These are phyloP conservation scores for Aegotheles bennettii DNA, from an alignment of 2,113 vertebrate species.

Conservation along the genomic window DNA sequence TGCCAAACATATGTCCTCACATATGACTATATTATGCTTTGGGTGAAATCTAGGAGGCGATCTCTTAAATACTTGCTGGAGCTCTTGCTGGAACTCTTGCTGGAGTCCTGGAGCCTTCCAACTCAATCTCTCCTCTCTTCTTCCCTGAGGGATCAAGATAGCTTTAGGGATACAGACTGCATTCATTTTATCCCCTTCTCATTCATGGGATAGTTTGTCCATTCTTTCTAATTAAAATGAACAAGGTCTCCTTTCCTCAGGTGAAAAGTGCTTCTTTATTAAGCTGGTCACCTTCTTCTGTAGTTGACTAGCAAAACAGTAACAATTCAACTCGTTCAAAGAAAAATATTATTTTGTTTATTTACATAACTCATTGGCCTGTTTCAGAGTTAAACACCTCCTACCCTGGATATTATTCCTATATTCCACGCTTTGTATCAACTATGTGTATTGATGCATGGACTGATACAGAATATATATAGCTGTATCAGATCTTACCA, in stretches of 20 bases:
- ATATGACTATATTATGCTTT: not conserved
- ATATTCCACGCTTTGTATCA: not conserved
- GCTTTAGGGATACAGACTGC: not conserved
- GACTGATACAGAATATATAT: not conserved
- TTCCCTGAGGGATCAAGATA: not conserved
- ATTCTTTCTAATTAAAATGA: not conserved
- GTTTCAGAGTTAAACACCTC: not conserved
- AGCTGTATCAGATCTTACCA: not conserved
- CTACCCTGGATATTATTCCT: not conserved
- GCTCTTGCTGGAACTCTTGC: too few relatives aligned
- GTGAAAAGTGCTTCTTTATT: not conserved
- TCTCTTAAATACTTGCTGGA: not conserved
- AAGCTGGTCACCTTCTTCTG: not conserved
- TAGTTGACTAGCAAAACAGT: not conserved
- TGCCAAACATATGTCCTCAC: not conserved
- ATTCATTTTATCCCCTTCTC: not conserved
- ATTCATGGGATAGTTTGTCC: not conserved
- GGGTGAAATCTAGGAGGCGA: not conserved
- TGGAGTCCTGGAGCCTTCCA: not conserved
- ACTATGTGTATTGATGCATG: not conserved
- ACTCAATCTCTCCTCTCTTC: not conserved
- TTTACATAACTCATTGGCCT: not conserved
- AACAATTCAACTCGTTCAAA: not conserved
- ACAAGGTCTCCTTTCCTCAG: not conserved
- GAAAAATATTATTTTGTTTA: not conserved